These are phyloP conservation scores for Rhinolophus ferrumequinum DNA, from an alignment of 2,113 vertebrate genomes.

Conservation along the genomic window DNA sequence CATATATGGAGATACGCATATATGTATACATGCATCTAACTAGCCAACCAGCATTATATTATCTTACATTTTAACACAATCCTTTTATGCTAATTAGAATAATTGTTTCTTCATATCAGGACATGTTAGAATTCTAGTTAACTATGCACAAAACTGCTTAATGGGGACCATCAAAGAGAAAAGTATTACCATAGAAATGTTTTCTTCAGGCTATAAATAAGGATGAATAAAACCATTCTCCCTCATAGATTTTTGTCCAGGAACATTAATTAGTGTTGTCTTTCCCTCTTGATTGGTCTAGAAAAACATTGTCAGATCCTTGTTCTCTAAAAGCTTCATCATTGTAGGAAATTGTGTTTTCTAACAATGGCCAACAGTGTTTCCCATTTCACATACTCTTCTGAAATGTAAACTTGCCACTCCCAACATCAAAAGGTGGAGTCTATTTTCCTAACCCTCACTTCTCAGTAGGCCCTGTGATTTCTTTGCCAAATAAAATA, in stretches of 20 bases:
- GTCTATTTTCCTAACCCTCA: neutral
- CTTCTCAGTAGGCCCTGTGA: neutral
- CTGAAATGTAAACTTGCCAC: neutral
- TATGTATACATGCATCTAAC: neutral
- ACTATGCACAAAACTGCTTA: neutral
- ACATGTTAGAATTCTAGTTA: neutral
- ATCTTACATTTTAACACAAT: neutral
- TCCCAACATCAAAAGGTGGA: no score
- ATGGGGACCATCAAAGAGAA: neutral
- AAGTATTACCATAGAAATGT: neutral
- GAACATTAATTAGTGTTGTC: neutral
- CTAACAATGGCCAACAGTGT: neutral
- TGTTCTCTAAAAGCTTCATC: neutral
- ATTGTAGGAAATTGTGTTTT: neutral
- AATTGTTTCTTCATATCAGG: neutral
- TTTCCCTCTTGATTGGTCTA: neutral
- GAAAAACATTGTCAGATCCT: neutral
- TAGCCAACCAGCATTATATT: neutral
- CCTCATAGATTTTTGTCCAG: neutral
- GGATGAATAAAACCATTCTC: neutral
- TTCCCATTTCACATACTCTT: neutral
- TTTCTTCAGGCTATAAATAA: neutral
- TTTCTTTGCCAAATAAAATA: neutral
- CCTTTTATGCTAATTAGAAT: neutral
- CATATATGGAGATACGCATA: neutral